Evolutionary conservation across 23 tunicate genomes (phyloP).

Genomic region (Aplidium turbinatum): DNA sequence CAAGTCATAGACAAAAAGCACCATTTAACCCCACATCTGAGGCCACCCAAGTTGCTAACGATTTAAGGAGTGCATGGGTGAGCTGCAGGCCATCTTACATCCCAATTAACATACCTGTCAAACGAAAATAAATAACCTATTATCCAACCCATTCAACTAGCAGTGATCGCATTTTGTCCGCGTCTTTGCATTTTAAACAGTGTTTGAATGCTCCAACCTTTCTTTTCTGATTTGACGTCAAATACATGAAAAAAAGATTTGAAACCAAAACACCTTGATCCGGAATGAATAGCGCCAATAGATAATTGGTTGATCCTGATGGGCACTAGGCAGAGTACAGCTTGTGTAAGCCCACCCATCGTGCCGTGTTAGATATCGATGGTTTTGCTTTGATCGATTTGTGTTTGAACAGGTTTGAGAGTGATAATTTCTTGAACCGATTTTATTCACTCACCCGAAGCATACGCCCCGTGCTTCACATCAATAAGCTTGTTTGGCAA

Average conservation of each 20-base stretch:
- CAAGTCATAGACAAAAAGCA: too few relatives aligned
- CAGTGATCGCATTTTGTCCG: background rate
- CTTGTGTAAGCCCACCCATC: too few relatives aligned
- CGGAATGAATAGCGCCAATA: too few relatives aligned
- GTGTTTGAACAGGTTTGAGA: constrained; percentile 1
- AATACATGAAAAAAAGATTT: background rate
- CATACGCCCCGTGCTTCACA: too few relatives aligned
- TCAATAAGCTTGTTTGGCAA: too few relatives aligned
- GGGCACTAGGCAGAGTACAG: too few relatives aligned
- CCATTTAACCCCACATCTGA: too few relatives aligned
- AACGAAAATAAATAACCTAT: background rate
- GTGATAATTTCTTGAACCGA: background rate
- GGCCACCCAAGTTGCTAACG: background rate
- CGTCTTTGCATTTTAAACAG: background rate
- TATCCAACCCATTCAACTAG: background rate
- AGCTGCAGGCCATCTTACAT: background rate
- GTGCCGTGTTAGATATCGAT: background rate
- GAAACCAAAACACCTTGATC: too few relatives aligned
- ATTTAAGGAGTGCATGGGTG: background rate
- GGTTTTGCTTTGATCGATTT: background rate
- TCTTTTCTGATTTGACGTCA: too few relatives aligned
- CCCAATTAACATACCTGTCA: constrained; percentile 5
- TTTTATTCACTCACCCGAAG: too few relatives aligned
- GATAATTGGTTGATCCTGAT: too few relatives aligned
- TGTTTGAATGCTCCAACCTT: too few relatives aligned